Percentiles rank a stretch among this genome's conserved stretches.
Conservation (phyloP, 2,797 vertebrate genomes). For the Gastrophryne carolinensis region DNA sequence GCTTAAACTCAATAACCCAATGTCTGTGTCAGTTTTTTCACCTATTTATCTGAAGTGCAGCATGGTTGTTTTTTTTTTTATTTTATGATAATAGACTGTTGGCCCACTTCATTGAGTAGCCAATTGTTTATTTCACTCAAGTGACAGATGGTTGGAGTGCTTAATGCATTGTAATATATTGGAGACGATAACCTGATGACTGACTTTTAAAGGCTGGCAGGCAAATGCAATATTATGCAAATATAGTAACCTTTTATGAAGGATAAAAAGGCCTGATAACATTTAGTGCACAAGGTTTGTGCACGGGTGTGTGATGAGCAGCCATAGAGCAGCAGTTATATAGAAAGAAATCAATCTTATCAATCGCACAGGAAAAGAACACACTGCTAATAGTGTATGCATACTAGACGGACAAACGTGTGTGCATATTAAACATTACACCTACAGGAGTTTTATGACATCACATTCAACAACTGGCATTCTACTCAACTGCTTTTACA, state of each 20-base stretch:
- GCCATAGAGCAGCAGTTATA: neutral
- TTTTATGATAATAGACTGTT: no score
- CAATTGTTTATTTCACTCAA: neutral
- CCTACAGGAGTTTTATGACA: no score
- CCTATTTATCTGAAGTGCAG: no score
- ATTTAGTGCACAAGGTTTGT: neutral
- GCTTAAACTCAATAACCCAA: no score
- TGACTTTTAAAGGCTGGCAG: neutral
- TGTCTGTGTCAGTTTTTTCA: no score
- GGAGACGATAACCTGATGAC: neutral
- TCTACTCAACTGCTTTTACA: no score
- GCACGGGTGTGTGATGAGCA: neutral
- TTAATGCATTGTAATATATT: neutral
- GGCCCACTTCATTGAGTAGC: no score
- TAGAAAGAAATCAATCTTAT: neutral
- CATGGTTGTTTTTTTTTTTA: no score
- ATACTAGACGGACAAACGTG: no score
- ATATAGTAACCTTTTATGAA: slow-evolving; percentile 22
- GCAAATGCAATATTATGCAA: slow-evolving; percentile 9
- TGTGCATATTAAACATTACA: no score
- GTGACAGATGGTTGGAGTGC: slow-evolving; percentile 1
- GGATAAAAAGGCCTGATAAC: neutral
- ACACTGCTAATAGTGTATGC: neutral
- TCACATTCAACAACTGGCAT: no score
- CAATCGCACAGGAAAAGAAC: neutral